Evolutionary conservation across 2,888 invertebrate species (phyloP), one percentile per base, ranked within the genome.

Genomic region (Cactoblastis cactorum): DNA sequence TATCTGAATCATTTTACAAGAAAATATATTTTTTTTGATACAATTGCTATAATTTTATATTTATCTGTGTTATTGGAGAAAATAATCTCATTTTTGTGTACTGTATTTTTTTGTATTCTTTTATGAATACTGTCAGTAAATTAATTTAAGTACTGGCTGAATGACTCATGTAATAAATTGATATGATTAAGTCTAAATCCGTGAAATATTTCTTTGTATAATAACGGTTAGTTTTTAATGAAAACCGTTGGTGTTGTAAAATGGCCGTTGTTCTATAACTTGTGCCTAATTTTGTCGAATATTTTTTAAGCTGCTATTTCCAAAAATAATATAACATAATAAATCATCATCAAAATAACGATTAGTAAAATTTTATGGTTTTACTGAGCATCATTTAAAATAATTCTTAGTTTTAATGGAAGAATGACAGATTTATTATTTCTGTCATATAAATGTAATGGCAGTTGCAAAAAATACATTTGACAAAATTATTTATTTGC

Each of bases 401-500:
- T n/a, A n/a, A n/a, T n/a, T n/a, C n/a, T n/a, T 22, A 22, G 6
- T 22, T 22, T 22, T 22, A 22, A 9, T 28, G 5, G 5, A 8
- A 9, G 28, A 28, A 9, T 28, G 28, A 6, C 28, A 28, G 5
- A 6, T 6, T 28, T 9, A 34, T 39, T 43, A 58, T 69, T 67
- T 58, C 56, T 68, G 62, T 53, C 53, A 43, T 15, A 28, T n/a
- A 14, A 24, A 15, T 14, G 22, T 15, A 35, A 3, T 14, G 9
- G 34, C 39, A 49, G 33, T 12, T 34, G 19, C 11, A 12, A 12
- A 28, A 49, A 43, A 41, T 18, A 14, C 22, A 19, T 49, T 68
- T 61, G 72, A 70, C 69, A 61, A 63, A 72, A 69, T 68, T 52
- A 60, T 77, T 81, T 69, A 61, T 81, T 85, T 85, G 83, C 86